These are phyloP conservation scores for Astropecten irregularis DNA, from an alignment of 53 echinoderm and acorn worm genomes.

Conservation along the genomic window DNA sequence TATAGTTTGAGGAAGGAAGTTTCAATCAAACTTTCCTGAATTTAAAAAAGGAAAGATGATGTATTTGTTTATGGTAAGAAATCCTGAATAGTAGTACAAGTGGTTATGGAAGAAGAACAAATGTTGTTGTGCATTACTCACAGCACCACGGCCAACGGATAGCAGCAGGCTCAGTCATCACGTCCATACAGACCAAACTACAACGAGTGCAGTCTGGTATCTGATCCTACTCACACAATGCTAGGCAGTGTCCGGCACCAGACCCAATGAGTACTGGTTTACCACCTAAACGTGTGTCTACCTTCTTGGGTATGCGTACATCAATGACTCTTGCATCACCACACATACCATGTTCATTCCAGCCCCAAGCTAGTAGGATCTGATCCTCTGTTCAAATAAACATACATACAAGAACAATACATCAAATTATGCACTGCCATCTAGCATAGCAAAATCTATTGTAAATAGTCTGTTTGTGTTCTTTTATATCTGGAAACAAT, in stretches of 20 bases:
- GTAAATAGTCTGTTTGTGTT: too few species aligned
- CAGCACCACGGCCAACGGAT: constrained; percentile 2
- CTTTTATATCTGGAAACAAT: too few species aligned
- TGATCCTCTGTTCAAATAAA: constrained; percentile 46
- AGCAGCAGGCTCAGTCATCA: neutral
- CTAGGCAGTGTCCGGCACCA: constrained; percentile 91
- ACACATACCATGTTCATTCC: constrained; percentile 99
- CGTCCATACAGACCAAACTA: neutral
- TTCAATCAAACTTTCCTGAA: neutral
- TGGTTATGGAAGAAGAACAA: constrained; percentile 5
- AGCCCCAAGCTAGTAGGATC: constrained; percentile 83
- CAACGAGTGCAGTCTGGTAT: neutral
- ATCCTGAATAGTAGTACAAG: constrained; percentile 29
- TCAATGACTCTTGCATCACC: constrained; percentile 81
- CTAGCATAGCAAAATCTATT: too few species aligned
- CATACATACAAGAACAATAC: neutral
- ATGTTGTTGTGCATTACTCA: constrained; percentile 32
- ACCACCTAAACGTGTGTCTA: constrained; percentile 66
- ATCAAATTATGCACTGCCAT: too few species aligned
- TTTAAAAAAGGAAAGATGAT: neutral
- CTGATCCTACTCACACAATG: constrained; percentile 59
- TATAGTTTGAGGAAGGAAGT: neutral
- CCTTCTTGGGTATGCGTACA: constrained; percentile 67
- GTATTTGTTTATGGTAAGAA: neutral
- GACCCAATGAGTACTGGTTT: constrained; percentile 70